Percentiles rank a stretch among this genome's conserved stretches.
Conservation (phyloP, 2,888 invertebrate genomes). For the Ditylenchus weischeri region DNA sequence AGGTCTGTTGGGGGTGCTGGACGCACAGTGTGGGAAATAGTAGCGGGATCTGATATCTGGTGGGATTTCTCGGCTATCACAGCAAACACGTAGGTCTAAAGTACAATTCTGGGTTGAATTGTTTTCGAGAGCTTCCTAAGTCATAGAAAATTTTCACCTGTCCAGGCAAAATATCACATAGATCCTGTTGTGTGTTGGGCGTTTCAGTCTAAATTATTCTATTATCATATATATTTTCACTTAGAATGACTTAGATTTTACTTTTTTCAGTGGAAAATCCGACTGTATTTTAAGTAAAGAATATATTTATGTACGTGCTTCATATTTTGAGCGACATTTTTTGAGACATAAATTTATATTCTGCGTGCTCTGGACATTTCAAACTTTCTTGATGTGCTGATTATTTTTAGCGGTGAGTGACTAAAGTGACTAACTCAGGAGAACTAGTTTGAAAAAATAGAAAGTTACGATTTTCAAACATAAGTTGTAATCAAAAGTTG, state of each 20-base stretch:
- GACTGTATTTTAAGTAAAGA: background rate
- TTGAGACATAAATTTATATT: no score
- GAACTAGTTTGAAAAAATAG: no score
- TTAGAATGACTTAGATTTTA: background rate
- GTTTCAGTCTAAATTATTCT: slow-evolving; percentile 14
- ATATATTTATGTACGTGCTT: no score
- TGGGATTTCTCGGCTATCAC: slow-evolving; percentile 49
- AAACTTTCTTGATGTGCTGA: no score
- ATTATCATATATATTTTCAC: background rate
- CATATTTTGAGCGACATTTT: no score
- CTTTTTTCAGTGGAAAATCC: background rate
- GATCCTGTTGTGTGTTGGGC: slow-evolving; percentile 32
- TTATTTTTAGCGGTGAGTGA: no score
- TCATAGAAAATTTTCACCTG: slow-evolving; percentile 4
- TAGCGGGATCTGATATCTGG: slow-evolving; percentile 41
- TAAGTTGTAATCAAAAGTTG: no score
- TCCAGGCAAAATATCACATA: slow-evolving; percentile 48
- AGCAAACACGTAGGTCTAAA: slow-evolving; percentile 41
- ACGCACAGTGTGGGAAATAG: slow-evolving; percentile 45
- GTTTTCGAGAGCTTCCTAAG: no score
- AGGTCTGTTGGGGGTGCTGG: slow-evolving; percentile 51
- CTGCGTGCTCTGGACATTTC: no score
- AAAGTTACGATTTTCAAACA: no score
- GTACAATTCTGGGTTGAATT: no score
- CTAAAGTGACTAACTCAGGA: no score